phyloP scores from a whole-genome alignment of 2,888 invertebrate genomes.

The Conistra vaccinii region DNA sequence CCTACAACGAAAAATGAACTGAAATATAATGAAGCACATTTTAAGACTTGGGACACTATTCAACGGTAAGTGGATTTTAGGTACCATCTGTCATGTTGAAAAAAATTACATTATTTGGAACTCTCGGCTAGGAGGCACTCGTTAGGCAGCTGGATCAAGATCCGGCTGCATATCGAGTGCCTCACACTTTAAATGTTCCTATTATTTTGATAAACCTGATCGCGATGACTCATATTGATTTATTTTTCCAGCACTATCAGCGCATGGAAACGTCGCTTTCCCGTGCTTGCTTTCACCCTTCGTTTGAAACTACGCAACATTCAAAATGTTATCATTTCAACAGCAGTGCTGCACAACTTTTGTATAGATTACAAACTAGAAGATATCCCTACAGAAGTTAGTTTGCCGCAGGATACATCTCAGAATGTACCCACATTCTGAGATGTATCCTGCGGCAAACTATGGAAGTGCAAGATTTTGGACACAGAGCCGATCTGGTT shows the following conservation, averaged over 20 bases:
- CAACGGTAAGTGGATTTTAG: neutral
- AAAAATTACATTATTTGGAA: neutral
- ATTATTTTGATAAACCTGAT: neutral
- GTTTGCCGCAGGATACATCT: neutral
- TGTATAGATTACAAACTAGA: conserved; percentile 1
- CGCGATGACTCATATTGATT: neutral
- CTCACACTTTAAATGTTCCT: neutral
- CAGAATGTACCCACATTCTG: too few species aligned
- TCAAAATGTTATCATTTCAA: conserved; percentile 4
- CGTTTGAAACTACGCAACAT: neutral
- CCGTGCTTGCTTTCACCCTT: neutral
- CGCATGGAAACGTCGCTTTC: neutral
- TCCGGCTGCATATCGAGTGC: too few species aligned
- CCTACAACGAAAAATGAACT: conserved; percentile 32
- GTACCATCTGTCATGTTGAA: neutral
- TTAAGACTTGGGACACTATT: conserved; percentile 23
- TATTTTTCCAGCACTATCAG: neutral
- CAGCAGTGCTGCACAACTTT: conserved; percentile 14
- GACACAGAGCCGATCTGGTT: neutral
- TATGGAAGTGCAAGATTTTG: conserved; percentile 12
- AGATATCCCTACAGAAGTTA: neutral
- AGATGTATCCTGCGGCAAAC: too few species aligned
- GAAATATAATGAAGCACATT: conserved; percentile 53
- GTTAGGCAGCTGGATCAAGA: too few species aligned
- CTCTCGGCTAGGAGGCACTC: too few species aligned